Base-by-base conservation (phyloP, 2,888 invertebrate genomes). In the Latrodectus elegans region DNA sequence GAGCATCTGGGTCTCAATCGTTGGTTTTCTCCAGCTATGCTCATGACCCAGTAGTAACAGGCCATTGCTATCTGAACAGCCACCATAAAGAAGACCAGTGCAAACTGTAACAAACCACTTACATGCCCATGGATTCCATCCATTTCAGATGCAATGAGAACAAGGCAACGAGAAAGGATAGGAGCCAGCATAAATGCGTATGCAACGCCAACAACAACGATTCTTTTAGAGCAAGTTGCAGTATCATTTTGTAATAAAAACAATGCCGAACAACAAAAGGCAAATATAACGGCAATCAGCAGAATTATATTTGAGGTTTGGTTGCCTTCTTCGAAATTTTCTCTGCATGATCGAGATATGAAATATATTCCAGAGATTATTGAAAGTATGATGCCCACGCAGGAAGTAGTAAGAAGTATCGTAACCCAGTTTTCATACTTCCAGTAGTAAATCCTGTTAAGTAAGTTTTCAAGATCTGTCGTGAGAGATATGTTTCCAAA, bases 101-200 rank as follows among this genome's bases (percentile, higher is more conserved):
- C 93, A 0, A 94, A 93, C 91, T 95, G 95, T 10, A 95, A 94
- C 67, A 95, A 94, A 6, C 95, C 95, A 89, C 95, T 95, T 11
- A 95, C 94, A 90, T 95, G 95, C 8, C 95, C 94, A 89, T 95
- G 93, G 89, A 95, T 95, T 0, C 95, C 94, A 0, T 94, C 94
- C 87, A 95, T 95, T 89, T 92, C 95, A 73, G 95, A 94, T 2
- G 95, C 95, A 0, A 95, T 94, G 73, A 95, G 91, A 92, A 95
- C 94, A 9, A 95, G 93, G 2, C 94, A 93, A 17, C 95, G 93
- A 12, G 95, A 94, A 10, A 95, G 92, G 90, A 95, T 92, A 52
- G 95, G 92, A 1, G 95, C 95, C 91, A 95, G 95, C 1, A 94
- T 93, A 64, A 94, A 92, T 26, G 95, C 94, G 87, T 94, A 95